Evolutionary conservation across 2,888 invertebrate genomes (phyloP).

Genomic region (Microplitis deprimator): DNA sequence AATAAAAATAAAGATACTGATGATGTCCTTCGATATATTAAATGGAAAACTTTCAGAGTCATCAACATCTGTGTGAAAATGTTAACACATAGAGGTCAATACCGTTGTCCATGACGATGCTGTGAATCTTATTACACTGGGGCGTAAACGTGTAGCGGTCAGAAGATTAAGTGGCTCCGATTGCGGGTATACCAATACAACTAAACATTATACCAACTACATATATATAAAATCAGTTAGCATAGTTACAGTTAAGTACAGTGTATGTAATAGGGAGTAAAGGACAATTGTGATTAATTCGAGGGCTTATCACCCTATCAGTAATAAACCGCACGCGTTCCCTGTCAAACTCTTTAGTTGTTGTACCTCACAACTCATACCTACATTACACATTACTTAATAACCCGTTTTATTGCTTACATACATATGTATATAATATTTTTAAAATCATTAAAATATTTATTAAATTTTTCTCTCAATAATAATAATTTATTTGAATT

Average conservation of each 20-base stretch:
- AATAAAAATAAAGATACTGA: too few species aligned
- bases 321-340: conserved; percentile 16
- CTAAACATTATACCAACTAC: neutral
- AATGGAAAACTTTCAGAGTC: neutral
- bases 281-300: conserved; percentile 16
- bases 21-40: too few species aligned
- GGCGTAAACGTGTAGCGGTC: neutral
- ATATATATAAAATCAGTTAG: conserved; percentile 6
- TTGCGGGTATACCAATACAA: neutral
- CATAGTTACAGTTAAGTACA: neutral
- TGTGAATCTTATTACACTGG: neutral
- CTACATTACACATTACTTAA: neutral
- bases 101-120: neutral
- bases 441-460: neutral
- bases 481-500: neutral
- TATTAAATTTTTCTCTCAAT: too few species aligned
- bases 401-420: neutral
- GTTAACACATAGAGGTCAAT: neutral
- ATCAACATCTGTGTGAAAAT: neutral
- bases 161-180: neutral
- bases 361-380: neutral
- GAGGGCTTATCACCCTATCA: conserved; percentile 16
- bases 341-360: conserved; percentile 19
- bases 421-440: neutral
- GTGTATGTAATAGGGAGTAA: neutral